These are phyloP conservation scores for Sitophilus oryzae DNA, from an alignment of 1,140 invertebrate species.

Conservation along the genomic window DNA sequence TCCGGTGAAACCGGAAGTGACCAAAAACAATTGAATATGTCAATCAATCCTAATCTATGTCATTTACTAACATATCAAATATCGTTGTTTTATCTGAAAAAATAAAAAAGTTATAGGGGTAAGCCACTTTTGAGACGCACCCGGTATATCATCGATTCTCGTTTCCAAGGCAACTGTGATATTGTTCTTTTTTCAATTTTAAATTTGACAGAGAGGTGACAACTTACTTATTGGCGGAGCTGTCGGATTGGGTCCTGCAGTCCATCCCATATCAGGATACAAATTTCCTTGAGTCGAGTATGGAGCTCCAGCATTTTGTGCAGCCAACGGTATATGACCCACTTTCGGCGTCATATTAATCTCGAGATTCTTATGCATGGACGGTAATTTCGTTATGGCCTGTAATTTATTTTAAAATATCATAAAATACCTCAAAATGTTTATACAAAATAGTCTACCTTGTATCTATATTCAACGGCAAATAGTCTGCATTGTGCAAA, in stretches of 20 bases:
- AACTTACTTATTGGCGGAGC: slow-evolving; percentile 11
- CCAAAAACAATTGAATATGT: too few relatives aligned
- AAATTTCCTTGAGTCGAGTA: neutral
- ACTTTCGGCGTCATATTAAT: slow-evolving; percentile 18
- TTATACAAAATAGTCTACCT: slow-evolving; percentile 6
- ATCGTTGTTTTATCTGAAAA: too few relatives aligned
- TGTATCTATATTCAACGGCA: slow-evolving; percentile 22
- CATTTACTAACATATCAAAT: too few relatives aligned
- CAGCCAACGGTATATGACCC: slow-evolving; percentile 23
- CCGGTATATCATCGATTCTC: too few relatives aligned
- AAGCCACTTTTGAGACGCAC: too few relatives aligned
- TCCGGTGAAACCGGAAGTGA: too few relatives aligned
- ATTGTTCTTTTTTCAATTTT: too few relatives aligned
- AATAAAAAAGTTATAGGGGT: too few relatives aligned
- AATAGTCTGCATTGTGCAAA: slow-evolving; percentile 27
- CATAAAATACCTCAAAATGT: neutral
- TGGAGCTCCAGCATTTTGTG: neutral
- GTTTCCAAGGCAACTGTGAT: too few relatives aligned
- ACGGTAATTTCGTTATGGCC: slow-evolving; percentile 20
- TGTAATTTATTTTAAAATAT: slow-evolving; percentile 3
- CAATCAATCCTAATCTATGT: too few relatives aligned
- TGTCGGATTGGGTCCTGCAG: slow-evolving; percentile 1
- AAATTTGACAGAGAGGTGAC: too few relatives aligned
- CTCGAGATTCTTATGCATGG: slow-evolving; percentile 19
- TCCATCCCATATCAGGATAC: slow-evolving; percentile 12